Percentiles rank a stretch among this genome's conserved stretches.
Conservation (phyloP, 2,113 vertebrate species). For the Proteles cristata region DNA sequence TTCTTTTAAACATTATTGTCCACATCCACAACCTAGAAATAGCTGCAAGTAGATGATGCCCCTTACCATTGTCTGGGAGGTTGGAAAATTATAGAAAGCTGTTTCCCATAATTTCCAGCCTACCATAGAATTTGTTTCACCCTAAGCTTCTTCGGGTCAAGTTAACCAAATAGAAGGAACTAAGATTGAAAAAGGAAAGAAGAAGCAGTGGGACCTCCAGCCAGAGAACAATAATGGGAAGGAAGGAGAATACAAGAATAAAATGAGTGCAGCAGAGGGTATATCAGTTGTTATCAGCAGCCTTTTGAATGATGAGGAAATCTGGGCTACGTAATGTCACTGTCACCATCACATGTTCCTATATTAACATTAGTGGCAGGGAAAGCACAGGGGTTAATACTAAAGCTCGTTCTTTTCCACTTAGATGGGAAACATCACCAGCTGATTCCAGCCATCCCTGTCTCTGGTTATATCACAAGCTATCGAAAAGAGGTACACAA, state of each 20-base stretch:
- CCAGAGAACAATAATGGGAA: background rate
- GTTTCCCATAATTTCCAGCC: background rate
- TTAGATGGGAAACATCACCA: background rate
- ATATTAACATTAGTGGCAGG: too few relatives aligned
- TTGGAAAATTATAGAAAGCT: background rate
- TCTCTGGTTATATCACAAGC: background rate
- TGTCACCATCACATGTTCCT: background rate
- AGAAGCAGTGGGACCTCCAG: background rate
- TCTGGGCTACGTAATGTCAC: background rate
- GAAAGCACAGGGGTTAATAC: background rate
- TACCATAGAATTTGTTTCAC: background rate
- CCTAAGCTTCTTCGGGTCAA: background rate
- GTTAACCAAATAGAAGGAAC: background rate
- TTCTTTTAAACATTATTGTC: background rate
- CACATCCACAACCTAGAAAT: background rate
- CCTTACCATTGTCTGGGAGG: background rate
- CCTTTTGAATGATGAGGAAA: background rate
- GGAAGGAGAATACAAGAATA: too few relatives aligned
- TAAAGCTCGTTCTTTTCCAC: background rate
- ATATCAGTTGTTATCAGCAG: too few relatives aligned
- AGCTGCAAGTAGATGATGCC: background rate
- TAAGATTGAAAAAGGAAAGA: background rate
- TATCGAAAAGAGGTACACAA: background rate
- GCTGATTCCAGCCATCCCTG: background rate
- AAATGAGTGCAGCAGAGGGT: background rate